phyloP scores from a whole-genome alignment of 2,113 vertebrate genomes.

The Lanius collurio region DNA sequence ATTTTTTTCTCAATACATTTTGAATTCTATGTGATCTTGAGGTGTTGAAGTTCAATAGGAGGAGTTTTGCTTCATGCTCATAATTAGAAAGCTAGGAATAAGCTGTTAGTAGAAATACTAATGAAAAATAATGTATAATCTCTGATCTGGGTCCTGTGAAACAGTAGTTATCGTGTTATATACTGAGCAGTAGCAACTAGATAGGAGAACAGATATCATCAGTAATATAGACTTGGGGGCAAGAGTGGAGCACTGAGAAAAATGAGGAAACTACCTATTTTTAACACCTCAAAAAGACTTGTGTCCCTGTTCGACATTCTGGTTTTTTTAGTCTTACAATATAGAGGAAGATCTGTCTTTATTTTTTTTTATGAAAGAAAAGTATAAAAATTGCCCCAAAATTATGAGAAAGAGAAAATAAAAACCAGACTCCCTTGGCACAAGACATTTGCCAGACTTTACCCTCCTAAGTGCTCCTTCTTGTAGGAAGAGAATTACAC shows the following conservation, averaged over 20 bases:
- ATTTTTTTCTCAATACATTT: not conserved
- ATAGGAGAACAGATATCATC: not conserved
- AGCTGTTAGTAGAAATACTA: not conserved
- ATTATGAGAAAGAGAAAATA: not conserved
- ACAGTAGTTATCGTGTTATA: not conserved
- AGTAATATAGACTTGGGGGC: accelerated
- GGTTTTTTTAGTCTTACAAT: accelerated
- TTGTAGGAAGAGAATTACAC: not conserved
- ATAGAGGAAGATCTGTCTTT: not conserved
- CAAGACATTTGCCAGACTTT: not conserved
- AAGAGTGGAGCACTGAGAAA: not conserved
- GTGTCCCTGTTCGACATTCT: accelerated
- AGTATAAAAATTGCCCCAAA: not conserved
- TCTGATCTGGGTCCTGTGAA: not conserved
- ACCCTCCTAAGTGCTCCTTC: not conserved
- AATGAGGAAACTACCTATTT: not conserved
- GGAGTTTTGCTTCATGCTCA: not conserved
- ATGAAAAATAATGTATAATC: not conserved
- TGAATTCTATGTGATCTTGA: not conserved
- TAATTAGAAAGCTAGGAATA: not conserved
- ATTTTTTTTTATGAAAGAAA: not conserved
- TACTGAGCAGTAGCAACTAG: not conserved
- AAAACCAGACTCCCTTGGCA: not conserved
- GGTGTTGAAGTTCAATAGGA: not conserved
- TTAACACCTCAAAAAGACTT: not conserved